Evolutionary conservation across 2,888 invertebrate species (phyloP).

Genomic region (Plusia festucae): DNA sequence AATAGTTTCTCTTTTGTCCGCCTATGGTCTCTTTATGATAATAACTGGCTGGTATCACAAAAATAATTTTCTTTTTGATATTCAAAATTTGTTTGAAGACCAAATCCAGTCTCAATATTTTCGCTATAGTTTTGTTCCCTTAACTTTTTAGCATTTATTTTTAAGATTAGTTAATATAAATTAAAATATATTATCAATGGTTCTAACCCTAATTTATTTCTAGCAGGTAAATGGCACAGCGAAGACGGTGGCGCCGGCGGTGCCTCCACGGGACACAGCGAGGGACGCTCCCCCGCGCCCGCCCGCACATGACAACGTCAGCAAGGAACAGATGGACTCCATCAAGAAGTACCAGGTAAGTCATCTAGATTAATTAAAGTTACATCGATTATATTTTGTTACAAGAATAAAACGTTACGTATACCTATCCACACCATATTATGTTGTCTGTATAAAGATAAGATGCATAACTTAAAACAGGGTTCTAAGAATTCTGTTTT

Average conservation of each 20-base stretch:
- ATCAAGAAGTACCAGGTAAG: slow-evolving; percentile 97
- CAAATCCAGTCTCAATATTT: no score
- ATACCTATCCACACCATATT: no score
- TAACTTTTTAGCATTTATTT: no score
- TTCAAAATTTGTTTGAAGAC: no score
- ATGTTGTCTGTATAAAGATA: no score
- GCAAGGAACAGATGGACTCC: slow-evolving; percentile 96
- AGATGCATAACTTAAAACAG: no score
- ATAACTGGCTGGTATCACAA: background rate
- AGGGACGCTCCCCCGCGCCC: slow-evolving; percentile 86
- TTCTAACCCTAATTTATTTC: background rate
- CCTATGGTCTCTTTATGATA: background rate
- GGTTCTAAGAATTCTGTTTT: no score
- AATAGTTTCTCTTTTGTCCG: background rate
- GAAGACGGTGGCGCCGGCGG: slow-evolving; percentile 92
- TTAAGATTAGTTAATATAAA: no score
- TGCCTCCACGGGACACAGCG: slow-evolving; percentile 84
- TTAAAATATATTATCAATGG: no score
- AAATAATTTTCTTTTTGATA: background rate
- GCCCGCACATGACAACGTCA: slow-evolving; percentile 90
- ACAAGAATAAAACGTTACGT: no score
- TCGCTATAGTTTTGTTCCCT: no score
- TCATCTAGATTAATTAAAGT: slow-evolving; percentile 29
- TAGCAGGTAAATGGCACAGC: slow-evolving; percentile 87
- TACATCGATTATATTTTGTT: background rate